These are phyloP conservation scores for Apodemus speciosus DNA, from an alignment of 2,113 vertebrate species.

Conservation along the genomic window DNA sequence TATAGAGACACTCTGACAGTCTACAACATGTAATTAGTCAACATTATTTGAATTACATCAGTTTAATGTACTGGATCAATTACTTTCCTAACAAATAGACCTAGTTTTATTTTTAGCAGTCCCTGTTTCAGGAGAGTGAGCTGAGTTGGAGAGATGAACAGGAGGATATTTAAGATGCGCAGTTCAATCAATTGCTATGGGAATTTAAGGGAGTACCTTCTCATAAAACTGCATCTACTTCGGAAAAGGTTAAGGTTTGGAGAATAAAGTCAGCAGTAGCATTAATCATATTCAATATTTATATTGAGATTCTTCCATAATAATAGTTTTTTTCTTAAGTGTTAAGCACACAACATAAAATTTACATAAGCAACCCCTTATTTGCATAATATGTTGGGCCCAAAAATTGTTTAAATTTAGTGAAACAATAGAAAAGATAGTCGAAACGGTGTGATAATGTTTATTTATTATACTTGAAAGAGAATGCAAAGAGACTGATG, in stretches of 20 bases:
- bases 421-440: not conserved
- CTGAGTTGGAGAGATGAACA: not conserved
- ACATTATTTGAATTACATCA: conserved; percentile 3
- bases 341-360: not conserved
- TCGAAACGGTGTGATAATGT: not conserved
- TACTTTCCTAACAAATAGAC: not conserved
- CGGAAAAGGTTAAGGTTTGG: conserved; percentile 3
- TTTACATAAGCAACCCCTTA: not conserved
- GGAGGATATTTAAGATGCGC: not conserved
- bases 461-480: not conserved
- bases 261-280: not conserved
- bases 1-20: not conserved
- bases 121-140: not conserved
- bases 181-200: conserved; percentile 4
- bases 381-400: not conserved
- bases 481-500: not conserved
- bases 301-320: not conserved
- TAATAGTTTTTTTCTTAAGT: not conserved
- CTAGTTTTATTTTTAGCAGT: not conserved
- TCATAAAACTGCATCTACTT: conserved; percentile 12
- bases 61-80: not conserved
- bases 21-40: not conserved
- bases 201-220: not conserved
- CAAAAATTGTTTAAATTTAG: not conserved
- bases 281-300: conserved; percentile 32